phyloP scores from a whole-genome alignment of 2,888 invertebrate genomes.

The Brachyptera putata region DNA sequence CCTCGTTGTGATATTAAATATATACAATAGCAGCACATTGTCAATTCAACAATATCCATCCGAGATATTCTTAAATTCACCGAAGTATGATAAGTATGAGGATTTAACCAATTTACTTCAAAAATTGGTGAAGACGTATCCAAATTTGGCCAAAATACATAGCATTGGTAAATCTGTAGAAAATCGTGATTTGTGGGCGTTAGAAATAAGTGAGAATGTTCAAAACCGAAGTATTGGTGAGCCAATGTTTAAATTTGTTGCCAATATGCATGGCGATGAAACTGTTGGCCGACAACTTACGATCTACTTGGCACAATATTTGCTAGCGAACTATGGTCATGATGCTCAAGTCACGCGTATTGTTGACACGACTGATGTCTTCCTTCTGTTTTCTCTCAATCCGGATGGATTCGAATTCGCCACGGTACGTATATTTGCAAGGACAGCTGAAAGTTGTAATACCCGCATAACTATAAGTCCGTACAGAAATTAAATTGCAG shows the following conservation, averaged over 20 bases:
- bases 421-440: conserved; percentile 59
- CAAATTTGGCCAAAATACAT: conserved; percentile 64
- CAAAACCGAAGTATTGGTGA: conserved; percentile 33
- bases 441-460: too few relatives aligned
- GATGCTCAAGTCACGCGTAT: conserved; percentile 64
- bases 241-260: conserved; percentile 91
- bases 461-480: too few relatives aligned
- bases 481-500: too few relatives aligned
- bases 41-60: conserved; percentile 7
- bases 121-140: conserved; percentile 59
- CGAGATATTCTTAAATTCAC: conserved; percentile 28
- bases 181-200: conserved; percentile 72
- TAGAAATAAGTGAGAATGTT: conserved; percentile 74
- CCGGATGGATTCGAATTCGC: conserved; percentile 93
- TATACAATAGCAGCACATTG: conserved; percentile 8
- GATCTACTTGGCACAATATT: conserved; percentile 76
- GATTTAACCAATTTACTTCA: conserved; percentile 62
- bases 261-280: conserved; percentile 97
- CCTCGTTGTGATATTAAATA: background rate
- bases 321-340: conserved; percentile 71
- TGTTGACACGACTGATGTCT: conserved; percentile 85
- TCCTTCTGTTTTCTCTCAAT: conserved; percentile 95
- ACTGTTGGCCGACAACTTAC: conserved; percentile 80
- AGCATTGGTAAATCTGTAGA: conserved; percentile 81
- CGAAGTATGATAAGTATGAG: conserved; percentile 63